Base-by-base conservation (phyloP, 92 coral and sea anemone species). In the Zoanthus sociatus region DNA sequence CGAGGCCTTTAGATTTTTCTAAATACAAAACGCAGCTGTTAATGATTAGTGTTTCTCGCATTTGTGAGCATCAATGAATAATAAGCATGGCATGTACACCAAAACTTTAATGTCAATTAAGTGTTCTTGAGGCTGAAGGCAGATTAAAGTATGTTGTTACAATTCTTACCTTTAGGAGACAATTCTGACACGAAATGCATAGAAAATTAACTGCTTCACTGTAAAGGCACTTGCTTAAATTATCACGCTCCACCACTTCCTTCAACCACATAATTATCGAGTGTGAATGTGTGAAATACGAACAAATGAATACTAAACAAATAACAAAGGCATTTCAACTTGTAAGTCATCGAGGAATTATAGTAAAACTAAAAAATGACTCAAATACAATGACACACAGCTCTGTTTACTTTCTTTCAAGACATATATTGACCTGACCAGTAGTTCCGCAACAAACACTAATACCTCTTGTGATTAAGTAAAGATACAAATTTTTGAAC, bases 271-370 rank as follows among this genome's bases (percentile, higher is more conserved):
- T 81, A 81, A 66, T 81, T 81, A 81, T 81, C 58, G 47, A 81
- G 85, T 81, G 58, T 50, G 75, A 81, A 81, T 81, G 85, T 81
- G 85, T 67, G 85, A 81, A 79, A 81, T 81, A 16, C 13, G 12
- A 66, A 78, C 71, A 58, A 78, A 78, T 78, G 84, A 81, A 66
- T 66, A 14, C 73, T 15, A 64, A 81, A 64, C 85, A 70, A 8
- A 14, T 30, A 60, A 67, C 44, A 81, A 78, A 66, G 31, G 75
- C 58, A 81, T 66, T 26, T 5, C 32, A 63, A 60, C 74, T 30
- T 31, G 42, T 9, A 69, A 69, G 42, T 69, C 84, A 79, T 46
- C 72, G 73, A 47, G 33, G 15, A 33, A 64, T 37, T 13, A 79
- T 45, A 81, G 11, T 7, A 0, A 64, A 66, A 66, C 75, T 42